These are phyloP conservation scores for Addax nasomaculatus DNA, from an alignment of 2,113 vertebrate species.

Conservation along the genomic window DNA sequence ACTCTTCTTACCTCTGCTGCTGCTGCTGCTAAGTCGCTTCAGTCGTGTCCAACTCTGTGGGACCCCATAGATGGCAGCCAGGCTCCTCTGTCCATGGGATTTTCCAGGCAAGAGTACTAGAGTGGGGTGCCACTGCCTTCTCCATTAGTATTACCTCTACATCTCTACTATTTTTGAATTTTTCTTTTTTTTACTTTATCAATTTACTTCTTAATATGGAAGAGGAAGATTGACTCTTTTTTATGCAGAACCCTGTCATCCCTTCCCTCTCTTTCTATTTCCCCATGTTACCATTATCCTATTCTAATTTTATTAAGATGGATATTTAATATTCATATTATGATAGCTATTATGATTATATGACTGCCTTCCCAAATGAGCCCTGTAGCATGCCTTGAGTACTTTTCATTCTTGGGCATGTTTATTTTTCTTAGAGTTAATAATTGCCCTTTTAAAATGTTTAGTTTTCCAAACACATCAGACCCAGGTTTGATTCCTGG, in stretches of 20 bases:
- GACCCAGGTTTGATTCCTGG: background rate
- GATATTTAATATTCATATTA: background rate
- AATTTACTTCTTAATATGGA: background rate
- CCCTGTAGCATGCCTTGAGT: background rate
- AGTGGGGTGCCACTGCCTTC: too few species aligned
- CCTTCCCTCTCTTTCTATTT: background rate
- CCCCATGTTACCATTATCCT: background rate
- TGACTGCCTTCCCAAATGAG: background rate
- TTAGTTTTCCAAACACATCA: background rate
- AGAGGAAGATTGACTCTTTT: background rate
- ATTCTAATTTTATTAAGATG: background rate
- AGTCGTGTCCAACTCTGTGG: fast-evolving
- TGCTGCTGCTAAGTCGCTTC: too few species aligned
- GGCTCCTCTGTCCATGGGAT: too few species aligned
- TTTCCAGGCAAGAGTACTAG: too few species aligned
- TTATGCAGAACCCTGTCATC: fast-evolving
- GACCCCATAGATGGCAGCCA: too few species aligned
- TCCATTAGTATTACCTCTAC: background rate
- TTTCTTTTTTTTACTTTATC: background rate
- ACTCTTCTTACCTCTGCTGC: background rate
- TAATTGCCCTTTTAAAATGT: background rate
- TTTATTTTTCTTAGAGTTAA: background rate
- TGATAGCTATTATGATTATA: background rate
- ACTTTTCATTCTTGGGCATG: background rate
- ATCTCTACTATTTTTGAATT: background rate